Percentiles rank a stretch among this genome's conserved stretches.
Evolutionary conservation across 2,113 vertebrate species (phyloP).

Genomic region (Anarhynchus alexandrinus): DNA sequence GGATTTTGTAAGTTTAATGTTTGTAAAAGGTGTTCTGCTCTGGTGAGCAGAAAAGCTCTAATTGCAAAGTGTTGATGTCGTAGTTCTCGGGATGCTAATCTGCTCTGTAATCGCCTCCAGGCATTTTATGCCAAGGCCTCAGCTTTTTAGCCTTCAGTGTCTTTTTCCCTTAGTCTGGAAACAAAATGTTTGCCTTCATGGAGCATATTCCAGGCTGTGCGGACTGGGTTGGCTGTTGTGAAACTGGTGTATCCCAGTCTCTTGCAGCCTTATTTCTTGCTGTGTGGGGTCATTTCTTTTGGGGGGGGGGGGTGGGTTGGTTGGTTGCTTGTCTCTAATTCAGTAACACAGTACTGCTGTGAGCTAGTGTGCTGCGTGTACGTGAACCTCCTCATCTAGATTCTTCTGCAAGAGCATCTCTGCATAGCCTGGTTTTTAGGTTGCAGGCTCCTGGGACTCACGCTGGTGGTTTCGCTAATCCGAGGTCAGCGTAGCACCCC

Average conservation of each 20-base stretch:
- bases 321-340: neutral
- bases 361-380: too few species aligned
- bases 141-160: neutral
- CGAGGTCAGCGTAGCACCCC: neutral
- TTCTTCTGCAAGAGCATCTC: neutral
- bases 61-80: neutral
- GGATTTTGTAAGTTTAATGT: neutral
- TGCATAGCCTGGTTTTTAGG: neutral
- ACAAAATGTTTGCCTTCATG: neutral
- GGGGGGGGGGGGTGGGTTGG: rapidly evolving
- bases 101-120: neutral
- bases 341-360: rapidly evolving
- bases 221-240: neutral
- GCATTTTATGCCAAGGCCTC: neutral
- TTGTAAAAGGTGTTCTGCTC: neutral
- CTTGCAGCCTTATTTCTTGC: neutral
- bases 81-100: neutral
- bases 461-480: neutral
- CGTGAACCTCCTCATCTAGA: neutral
- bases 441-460: neutral
- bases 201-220: rapidly evolving
- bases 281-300: neutral
- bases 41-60: neutral
- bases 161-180: neutral
- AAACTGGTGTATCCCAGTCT: neutral